A percentile compares a stretch with the other conserved stretches of the same genome.
phyloP scores from a whole-genome alignment of 2,888 invertebrate species.

The Maniola hyperantus region DNA sequence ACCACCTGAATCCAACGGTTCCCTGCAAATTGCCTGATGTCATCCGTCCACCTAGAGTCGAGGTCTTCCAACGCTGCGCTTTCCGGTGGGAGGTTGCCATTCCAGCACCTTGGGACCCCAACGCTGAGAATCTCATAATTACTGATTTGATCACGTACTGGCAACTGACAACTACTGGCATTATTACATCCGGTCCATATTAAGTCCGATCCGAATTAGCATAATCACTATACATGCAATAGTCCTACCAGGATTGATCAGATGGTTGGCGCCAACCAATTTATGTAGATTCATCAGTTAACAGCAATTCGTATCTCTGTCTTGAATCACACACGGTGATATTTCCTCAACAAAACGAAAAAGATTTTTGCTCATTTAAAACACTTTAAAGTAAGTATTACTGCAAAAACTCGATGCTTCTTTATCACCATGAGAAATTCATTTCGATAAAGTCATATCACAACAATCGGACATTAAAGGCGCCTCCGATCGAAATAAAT shows the following conservation, averaged over 20 bases:
- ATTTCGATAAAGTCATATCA: constrained; percentile 21
- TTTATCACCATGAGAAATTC: constrained; percentile 15
- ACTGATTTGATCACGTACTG: too few species aligned
- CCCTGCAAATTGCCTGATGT: too few species aligned
- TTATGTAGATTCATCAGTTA: neutral
- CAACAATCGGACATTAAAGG: constrained; percentile 21
- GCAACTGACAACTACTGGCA: too few species aligned
- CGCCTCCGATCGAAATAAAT: constrained; percentile 28
- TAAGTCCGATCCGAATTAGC: too few species aligned
- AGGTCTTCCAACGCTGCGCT: too few species aligned
- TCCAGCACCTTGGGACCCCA: too few species aligned
- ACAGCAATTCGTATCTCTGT: neutral
- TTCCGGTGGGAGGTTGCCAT: too few species aligned
- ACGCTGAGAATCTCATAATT: too few species aligned
- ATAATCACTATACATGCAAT: neutral
- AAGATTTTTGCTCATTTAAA: constrained; percentile 3
- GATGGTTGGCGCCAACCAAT: neutral
- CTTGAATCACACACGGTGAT: neutral
- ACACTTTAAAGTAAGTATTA: neutral
- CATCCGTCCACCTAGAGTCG: too few species aligned
- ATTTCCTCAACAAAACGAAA: constrained; percentile 11
- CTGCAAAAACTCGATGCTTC: constrained; percentile 6
- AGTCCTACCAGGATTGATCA: neutral
- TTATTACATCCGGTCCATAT: too few species aligned
- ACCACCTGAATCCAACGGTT: too few species aligned